Percentiles rank a stretch among this genome's conserved stretches.
Conservation (phyloP, 2,113 vertebrate genomes). For the Butorides virescens region DNA sequence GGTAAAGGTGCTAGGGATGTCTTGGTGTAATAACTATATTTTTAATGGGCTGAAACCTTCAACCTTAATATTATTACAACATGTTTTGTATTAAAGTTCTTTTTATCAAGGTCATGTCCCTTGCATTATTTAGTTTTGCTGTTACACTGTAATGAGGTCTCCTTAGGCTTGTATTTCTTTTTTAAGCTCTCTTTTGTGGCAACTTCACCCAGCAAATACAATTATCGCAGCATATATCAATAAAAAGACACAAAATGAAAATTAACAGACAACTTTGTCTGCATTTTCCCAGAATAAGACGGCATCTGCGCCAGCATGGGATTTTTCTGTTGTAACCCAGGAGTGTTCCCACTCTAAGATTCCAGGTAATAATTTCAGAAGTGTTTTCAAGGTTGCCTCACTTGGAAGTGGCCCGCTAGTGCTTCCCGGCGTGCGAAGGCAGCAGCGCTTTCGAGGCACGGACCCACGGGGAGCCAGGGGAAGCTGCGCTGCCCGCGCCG, state of each 20-base stretch:
- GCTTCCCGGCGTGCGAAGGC: rapidly evolving
- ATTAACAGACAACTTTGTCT: background rate
- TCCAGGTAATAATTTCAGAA: background rate
- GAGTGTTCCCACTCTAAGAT: background rate
- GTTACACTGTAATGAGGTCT: slow-evolving; percentile 57
- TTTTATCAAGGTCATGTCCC: slow-evolving; percentile 61
- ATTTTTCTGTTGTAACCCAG: background rate
- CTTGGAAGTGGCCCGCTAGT: background rate
- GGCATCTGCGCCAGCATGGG: background rate
- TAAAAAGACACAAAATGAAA: slow-evolving; percentile 45
- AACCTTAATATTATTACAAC: slow-evolving; percentile 43
- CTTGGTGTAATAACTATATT: background rate
- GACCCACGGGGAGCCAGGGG: background rate
- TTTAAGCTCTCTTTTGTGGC: slow-evolving; percentile 46
- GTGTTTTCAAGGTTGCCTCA: background rate
- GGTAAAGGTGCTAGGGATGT: background rate
- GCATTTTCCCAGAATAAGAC: background rate
- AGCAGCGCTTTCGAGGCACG: background rate
- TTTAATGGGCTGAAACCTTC: slow-evolving; percentile 15
- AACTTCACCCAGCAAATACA: slow-evolving; percentile 27
- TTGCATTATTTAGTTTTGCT: slow-evolving; percentile 44
- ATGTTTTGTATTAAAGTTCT: slow-evolving; percentile 59
- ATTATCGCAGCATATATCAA: slow-evolving; percentile 13
- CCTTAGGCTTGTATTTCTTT: slow-evolving; percentile 55
- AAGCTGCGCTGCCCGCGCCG: background rate